Percentiles rank a stretch among this genome's conserved stretches.
phyloP scores from a whole-genome alignment of 2,113 vertebrate species.

The Dicrurus megarhynchus region DNA sequence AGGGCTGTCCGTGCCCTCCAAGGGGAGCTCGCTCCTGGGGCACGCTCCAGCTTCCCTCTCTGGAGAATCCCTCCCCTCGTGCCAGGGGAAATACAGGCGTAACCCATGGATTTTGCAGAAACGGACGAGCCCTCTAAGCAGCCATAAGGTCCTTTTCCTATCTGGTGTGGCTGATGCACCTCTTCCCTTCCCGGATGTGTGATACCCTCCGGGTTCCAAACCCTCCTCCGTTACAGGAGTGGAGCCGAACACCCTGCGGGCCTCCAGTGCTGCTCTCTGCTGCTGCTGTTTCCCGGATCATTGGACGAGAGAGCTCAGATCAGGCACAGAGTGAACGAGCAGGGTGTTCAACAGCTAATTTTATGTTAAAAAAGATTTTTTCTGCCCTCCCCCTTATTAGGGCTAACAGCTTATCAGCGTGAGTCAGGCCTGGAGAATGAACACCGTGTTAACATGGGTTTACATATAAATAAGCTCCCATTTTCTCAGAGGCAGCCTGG shows the following conservation, averaged over 20 bases:
- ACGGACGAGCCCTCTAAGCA: background rate
- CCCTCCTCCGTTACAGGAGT: background rate
- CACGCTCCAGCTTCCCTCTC: background rate
- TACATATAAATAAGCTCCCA: background rate
- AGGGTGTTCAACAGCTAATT: constrained; percentile 21
- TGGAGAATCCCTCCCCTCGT: fast-evolving
- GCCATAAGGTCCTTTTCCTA: fast-evolving
- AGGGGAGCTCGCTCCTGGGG: background rate
- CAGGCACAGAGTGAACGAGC: background rate
- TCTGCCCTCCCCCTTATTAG: background rate
- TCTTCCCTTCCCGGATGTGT: background rate
- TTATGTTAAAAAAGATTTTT: background rate
- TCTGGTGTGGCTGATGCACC: background rate
- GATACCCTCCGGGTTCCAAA: background rate
- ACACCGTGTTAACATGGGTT: background rate
- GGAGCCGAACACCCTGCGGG: background rate
- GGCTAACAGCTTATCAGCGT: constrained; percentile 6
- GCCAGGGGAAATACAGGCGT: background rate
- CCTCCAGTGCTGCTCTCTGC: background rate
- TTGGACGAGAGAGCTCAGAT: background rate
- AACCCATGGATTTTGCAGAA: fast-evolving
- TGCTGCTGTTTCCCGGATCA: background rate
- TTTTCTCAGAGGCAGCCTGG: background rate
- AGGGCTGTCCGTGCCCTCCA: fast-evolving
- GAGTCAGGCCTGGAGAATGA: constrained; percentile 31